Conservation (phyloP, 92 coral and sea anemone species). For the Zoanthus sociatus region DNA sequence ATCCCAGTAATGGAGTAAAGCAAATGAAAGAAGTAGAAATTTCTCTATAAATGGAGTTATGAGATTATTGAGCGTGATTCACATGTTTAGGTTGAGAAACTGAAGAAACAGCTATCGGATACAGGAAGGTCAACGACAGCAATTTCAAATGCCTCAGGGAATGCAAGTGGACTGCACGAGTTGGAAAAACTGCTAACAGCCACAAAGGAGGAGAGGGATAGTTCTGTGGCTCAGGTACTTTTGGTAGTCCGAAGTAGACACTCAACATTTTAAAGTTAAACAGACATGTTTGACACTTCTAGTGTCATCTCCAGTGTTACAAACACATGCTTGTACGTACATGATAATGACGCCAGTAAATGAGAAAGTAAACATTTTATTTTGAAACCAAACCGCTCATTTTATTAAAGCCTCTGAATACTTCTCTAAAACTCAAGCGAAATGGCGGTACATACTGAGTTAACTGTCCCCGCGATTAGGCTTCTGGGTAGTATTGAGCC, state of each 20-base stretch:
- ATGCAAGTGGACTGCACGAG: constrained; percentile 68
- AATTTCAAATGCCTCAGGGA: constrained; percentile 50
- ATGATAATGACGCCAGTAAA: background rate
- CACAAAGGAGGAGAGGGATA: constrained; percentile 78
- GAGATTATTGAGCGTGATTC: background rate
- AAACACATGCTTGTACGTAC: too few species aligned
- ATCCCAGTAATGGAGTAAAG: too few species aligned
- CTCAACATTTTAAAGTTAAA: too few species aligned
- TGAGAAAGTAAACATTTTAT: background rate
- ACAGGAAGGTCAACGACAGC: background rate
- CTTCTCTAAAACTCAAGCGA: background rate
- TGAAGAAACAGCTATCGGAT: constrained; percentile 36
- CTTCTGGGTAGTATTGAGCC: too few species aligned
- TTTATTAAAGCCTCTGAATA: background rate
- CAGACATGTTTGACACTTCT: too few species aligned
- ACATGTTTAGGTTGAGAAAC: constrained; percentile 38
- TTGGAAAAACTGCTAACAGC: constrained; percentile 74
- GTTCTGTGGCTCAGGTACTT: constrained; percentile 85
- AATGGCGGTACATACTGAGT: too few species aligned
- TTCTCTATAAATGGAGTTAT: background rate
- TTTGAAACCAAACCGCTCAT: background rate
- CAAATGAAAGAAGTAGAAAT: background rate
- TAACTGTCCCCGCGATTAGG: too few species aligned
- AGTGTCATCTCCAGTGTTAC: too few species aligned
- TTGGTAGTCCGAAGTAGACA: background rate